A percentile compares a stretch with the other conserved stretches of the same genome.
Conservation (phyloP, 2,113 vertebrate genomes). For the Apus apus region DNA sequence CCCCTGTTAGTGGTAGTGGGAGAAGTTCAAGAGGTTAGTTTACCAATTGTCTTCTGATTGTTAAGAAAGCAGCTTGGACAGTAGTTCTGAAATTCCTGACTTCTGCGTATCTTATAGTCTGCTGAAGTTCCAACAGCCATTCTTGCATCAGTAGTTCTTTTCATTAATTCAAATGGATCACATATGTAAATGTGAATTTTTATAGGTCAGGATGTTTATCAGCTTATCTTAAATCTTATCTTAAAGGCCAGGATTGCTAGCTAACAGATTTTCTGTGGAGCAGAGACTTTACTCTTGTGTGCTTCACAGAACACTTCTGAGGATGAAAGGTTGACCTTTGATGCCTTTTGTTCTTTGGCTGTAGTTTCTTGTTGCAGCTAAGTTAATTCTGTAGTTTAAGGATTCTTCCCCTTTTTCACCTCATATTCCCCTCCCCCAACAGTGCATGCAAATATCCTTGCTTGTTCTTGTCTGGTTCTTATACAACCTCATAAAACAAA, state of each 20-base stretch:
- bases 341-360: background rate
- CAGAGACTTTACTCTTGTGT: background rate
- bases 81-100: background rate
- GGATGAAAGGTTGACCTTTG: background rate
- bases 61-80: background rate
- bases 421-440: background rate
- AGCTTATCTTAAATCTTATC: background rate
- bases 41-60: background rate
- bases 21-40: background rate
- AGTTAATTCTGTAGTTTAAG: background rate
- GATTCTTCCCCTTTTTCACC: background rate
- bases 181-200: background rate
- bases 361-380: background rate
- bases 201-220: background rate
- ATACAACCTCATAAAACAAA: background rate
- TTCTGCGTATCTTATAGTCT: fast-evolving
- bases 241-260: background rate
- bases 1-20: background rate
- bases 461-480: background rate
- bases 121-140: background rate
- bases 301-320: background rate
- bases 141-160: background rate
- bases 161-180: background rate
- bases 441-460: background rate
- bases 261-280: background rate